These are phyloP conservation scores for Pollenia angustigena DNA, from an alignment of 2,888 invertebrate species.

Conservation along the genomic window DNA sequence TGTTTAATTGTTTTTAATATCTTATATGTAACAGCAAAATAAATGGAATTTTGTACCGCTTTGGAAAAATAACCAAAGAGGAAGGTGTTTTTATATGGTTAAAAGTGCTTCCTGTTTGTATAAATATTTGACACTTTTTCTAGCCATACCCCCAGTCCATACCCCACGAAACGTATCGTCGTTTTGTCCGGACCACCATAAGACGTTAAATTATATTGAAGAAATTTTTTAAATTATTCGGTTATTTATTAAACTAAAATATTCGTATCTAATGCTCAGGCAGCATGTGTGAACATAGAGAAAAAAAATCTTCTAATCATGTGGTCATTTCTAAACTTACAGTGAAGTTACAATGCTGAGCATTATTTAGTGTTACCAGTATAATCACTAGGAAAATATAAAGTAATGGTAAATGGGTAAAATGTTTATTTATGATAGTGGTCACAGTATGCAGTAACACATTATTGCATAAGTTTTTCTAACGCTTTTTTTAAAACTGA, in stretches of 20 bases:
- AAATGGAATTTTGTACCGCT: no score
- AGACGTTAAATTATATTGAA: no score
- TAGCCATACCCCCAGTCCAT: no score
- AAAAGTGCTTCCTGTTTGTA: no score
- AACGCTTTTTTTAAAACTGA: slow-evolving; percentile 12
- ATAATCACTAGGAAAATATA: slow-evolving; percentile 52
- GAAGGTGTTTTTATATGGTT: no score
- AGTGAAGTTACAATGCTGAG: slow-evolving; percentile 36
- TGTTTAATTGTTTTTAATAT: no score
- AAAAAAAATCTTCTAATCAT: slow-evolving; percentile 62
- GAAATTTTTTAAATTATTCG: not conserved
- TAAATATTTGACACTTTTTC: no score
- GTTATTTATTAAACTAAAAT: not conserved
- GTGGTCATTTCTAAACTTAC: slow-evolving; percentile 39
- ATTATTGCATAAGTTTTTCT: slow-evolving; percentile 64
- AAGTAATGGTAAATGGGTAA: slow-evolving; percentile 61
- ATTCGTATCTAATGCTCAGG: not conserved
- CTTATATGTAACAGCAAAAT: no score
- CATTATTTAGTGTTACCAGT: slow-evolving; percentile 64
- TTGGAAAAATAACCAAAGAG: no score
- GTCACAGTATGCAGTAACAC: slow-evolving; percentile 65
- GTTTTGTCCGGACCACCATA: no score
- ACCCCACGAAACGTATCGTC: no score
- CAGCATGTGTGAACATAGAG: slow-evolving; percentile 34
- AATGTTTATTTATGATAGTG: slow-evolving; percentile 71